Evolutionary conservation across 1,140 invertebrate genomes (phyloP), one percentile per base, ranked within the genome.

Genomic region (Chrysoperla carnea): DNA sequence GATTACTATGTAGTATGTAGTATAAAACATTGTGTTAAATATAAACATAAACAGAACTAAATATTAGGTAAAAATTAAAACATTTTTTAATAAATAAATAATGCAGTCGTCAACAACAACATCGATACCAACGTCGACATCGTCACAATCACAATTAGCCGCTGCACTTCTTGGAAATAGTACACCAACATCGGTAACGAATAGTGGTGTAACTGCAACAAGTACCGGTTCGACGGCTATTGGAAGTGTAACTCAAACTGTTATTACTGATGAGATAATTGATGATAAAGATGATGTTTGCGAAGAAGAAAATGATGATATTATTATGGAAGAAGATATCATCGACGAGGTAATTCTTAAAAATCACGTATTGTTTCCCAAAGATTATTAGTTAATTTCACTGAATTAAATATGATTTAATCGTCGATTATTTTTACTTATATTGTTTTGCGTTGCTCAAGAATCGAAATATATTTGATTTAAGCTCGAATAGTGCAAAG

Each of bases 341-440:
- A 58, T 59, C 28, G 70, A 73, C 56, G 69, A 71, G 67, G 70
- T 71, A 54, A 9, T 33, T 12, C n/a, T n/a, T n/a, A n/a, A n/a
- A n/a, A n/a, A n/a, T n/a, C n/a, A n/a, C n/a, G n/a, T n/a, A n/a
- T n/a, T n/a, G n/a, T n/a, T n/a, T n/a, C n/a, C n/a, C n/a, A n/a
- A n/a, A n/a, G n/a, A 23, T 23, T 23, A 2, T 23, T 23, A 23
- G 17, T 23, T 23, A 13, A 31, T 39, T 45, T 36, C 17, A 39
- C 43, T 40, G 31, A 38, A 44, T 27, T 44, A 14, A 27, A 14
- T 42, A 15, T 46, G 31, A 12, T 35, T 35, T 35, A 6, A n/a
- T n/a, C n/a, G 8, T 9, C 31, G 31, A 35, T 35, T 9, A 35
- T 35, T 6, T 29, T 39, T 36, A 27, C 36, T 39, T 27, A 35